Evolutionary conservation across 2,113 vertebrate genomes (phyloP).

Genomic region (Lagopus muta): DNA sequence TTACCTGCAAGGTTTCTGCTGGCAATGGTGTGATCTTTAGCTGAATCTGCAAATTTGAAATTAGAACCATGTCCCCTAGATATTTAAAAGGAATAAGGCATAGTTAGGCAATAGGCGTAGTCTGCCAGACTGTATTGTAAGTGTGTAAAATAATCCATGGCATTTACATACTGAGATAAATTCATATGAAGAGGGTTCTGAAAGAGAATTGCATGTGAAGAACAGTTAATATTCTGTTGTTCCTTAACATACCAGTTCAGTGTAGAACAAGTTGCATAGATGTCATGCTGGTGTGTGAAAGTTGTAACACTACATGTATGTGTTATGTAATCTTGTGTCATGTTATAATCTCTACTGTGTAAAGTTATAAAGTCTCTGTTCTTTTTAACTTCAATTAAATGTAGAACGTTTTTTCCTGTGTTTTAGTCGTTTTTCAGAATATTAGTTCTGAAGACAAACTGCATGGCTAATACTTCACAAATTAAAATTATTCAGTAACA

Average conservation of each 20-base stretch:
- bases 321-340: neutral
- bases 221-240: neutral
- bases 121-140: rapidly evolving
- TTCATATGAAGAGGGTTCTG: neutral
- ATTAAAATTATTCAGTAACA: neutral
- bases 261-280: neutral
- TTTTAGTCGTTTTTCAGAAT: neutral
- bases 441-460: neutral
- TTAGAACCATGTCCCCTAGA: neutral
- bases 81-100: neutral
- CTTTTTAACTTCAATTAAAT: neutral
- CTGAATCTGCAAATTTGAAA: neutral
- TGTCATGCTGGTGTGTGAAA: neutral
- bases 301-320: rapidly evolving
- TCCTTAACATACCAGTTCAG: neutral
- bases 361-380: neutral
- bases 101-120: neutral
- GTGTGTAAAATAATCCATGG: neutral
- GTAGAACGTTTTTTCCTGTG: neutral
- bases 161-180: neutral
- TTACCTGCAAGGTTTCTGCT: neutral
- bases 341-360: neutral
- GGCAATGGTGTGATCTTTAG: neutral
- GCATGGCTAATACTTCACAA: neutral
- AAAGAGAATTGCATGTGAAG: neutral